Base-by-base conservation (phyloP, 2,113 vertebrate genomes). In the Silurus glanis region DNA sequence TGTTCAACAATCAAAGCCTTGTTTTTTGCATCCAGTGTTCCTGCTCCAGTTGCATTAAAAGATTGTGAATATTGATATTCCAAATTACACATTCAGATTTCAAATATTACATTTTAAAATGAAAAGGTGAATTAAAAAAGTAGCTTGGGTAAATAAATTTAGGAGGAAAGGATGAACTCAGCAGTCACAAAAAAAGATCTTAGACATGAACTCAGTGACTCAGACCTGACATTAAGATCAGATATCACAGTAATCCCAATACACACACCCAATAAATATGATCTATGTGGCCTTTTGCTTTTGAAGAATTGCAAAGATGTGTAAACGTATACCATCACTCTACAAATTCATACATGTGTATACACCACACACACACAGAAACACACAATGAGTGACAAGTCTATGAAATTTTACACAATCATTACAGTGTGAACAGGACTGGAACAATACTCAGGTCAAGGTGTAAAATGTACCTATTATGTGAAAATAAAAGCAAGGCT, bases 121-220 rank as follows among this genome's bases (percentile, higher is more conserved):
- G 2, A n/a, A 67, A 74, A 66, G 56, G 17, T 47, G 47, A n/a
- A n/a, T 64, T 6, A 76, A 28, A 79, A 53, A 17, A 28, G 25
- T 79, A 59, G 58, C 16, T 75, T 51, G 37, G 17, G 61, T 23
- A 59, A 58, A 28, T 25, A 9, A 25, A 88, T 66, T 14, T 58
- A 13, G 51, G 75, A 28, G 49, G 16, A 49, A 69, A 80, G 55
- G 59, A 84, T 89, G 67, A 82, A 19, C 71, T 86, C 88, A 87
- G 28, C 85, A 81, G 66, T 64, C 82, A 76, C 81, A 75, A 75
- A 14, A 49, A 17, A 59, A 55, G 87, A 83, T 59, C 81, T 59
- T 75, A 83, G 56, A 28, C 5, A 9, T 88, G 81, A 86, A 76
- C 81, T 53, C 74, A 72, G 66, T 80, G 84, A 86, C 80, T 86